Base-by-base conservation (phyloP, 2,888 invertebrate genomes). In the Phymatocera aterrima region DNA sequence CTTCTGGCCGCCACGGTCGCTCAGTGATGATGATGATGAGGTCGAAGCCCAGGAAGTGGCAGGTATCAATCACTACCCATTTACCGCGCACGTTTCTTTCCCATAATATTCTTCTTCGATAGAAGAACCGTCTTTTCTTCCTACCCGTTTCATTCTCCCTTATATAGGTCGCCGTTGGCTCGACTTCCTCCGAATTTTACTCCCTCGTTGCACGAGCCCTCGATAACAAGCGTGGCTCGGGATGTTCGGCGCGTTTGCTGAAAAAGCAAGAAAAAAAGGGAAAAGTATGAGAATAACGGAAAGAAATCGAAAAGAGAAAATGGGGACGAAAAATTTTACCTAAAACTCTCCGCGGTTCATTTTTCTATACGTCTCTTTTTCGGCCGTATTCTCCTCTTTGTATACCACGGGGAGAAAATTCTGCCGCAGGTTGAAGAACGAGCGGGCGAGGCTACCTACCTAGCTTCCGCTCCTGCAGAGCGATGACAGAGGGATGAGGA, bases 321-420 rank as follows among this genome's bases (percentile, higher is more conserved):
- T n/a, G n/a, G n/a, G n/a, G n/a, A n/a, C n/a, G n/a, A n/a, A n/a
- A n/a, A n/a, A n/a, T n/a, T n/a, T n/a, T n/a, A n/a, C n/a, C n/a
- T n/a, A n/a, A n/a, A n/a, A n/a, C n/a, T n/a, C n/a, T n/a, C n/a
- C n/a, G n/a, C n/a, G n/a, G n/a, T n/a, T n/a, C n/a, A n/a, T n/a
- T n/a, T n/a, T n/a, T n/a, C n/a, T n/a, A n/a, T n/a, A n/a, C n/a
- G n/a, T n/a, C n/a, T n/a, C n/a, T n/a, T n/a, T n/a, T n/a, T n/a
- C n/a, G n/a, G n/a, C n/a, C n/a, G n/a, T n/a, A n/a, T n/a, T n/a
- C n/a, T n/a, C n/a, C n/a, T n/a, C n/a, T n/a, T n/a, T n/a, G n/a
- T n/a, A n/a, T n/a, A n/a, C n/a, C n/a, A n/a, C 86, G 83, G 83
- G 83, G 85, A 89, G 89, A 90, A 89, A 90, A 51, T n/a, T 28